These are phyloP conservation scores for Catharus ustulatus DNA, from an alignment of 2,797 vertebrate genomes.

Conservation along the genomic window DNA sequence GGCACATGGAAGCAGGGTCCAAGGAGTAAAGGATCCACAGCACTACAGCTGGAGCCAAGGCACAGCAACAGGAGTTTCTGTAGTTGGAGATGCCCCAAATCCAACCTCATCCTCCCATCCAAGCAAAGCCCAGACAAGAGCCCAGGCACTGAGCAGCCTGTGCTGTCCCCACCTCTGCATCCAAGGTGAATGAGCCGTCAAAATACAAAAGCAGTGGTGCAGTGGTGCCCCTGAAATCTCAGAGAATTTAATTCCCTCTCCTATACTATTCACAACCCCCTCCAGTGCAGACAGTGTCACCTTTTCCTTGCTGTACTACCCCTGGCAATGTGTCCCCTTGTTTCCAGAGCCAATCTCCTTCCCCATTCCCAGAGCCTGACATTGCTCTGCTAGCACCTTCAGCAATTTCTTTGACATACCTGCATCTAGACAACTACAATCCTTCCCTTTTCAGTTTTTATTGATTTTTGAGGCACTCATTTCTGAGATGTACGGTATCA, in stretches of 20 bases:
- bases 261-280: neutral
- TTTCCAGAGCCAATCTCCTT: neutral
- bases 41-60: neutral
- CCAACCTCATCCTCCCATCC: no score
- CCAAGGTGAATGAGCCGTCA: neutral
- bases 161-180: neutral
- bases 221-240: neutral
- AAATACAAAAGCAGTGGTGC: neutral
- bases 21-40: neutral
- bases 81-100: neutral
- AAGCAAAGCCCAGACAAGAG: neutral
- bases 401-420: neutral
- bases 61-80: neutral
- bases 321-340: neutral
- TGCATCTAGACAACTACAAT: constrained; percentile 59
- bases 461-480: constrained; percentile 76
- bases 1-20: neutral
- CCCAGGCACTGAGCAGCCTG: neutral
- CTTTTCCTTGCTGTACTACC: neutral
- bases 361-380: neutral
- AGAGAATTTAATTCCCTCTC: neutral
- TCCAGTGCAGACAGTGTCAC: rapidly evolving
- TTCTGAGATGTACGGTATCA: constrained; percentile 74
- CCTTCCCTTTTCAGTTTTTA: constrained; percentile 75
- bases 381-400: neutral